These are phyloP conservation scores for Brevipalpus yothersi DNA, from an alignment of 1,140 invertebrate species.

Conservation along the genomic window DNA sequence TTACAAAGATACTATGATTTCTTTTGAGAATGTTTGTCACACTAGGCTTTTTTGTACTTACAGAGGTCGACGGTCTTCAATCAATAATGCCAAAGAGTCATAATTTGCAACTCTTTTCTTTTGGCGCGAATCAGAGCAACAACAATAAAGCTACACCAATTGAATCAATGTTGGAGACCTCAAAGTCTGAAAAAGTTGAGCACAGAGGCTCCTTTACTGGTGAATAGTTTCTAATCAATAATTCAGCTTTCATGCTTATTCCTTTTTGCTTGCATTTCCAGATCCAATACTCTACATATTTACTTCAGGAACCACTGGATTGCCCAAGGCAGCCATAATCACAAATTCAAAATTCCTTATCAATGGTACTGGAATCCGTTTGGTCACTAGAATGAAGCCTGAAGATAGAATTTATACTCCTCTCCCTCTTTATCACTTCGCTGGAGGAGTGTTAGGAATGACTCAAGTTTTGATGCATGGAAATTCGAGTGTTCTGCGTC, in stretches of 20 bases:
- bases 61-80: too few species aligned
- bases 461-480: constrained; percentile 26
- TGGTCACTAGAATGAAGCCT: constrained; percentile 26
- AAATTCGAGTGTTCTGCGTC: constrained; percentile 23
- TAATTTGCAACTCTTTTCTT: too few species aligned
- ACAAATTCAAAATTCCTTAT: constrained; percentile 15
- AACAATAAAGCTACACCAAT: too few species aligned
- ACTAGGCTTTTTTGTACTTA: too few species aligned
- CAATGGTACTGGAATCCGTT: constrained; percentile 3
- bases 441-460: constrained; percentile 26
- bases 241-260: not conserved
- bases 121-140: too few species aligned
- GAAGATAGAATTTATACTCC: constrained; percentile 31
- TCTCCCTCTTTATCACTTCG: constrained; percentile 44
- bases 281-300: constrained; percentile 42
- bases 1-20: too few species aligned
- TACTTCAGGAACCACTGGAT: constrained; percentile 72
- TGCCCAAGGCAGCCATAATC: constrained; percentile 63
- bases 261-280: not conserved
- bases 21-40: too few species aligned
- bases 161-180: constrained; percentile 52
- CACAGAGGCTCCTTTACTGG: not conserved
- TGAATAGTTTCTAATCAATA: not conserved
- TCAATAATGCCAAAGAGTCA: too few species aligned
- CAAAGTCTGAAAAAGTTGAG: not conserved